These are phyloP conservation scores for Aphidius gifuensis DNA, from an alignment of 1,140 invertebrate genomes.

Conservation along the genomic window DNA sequence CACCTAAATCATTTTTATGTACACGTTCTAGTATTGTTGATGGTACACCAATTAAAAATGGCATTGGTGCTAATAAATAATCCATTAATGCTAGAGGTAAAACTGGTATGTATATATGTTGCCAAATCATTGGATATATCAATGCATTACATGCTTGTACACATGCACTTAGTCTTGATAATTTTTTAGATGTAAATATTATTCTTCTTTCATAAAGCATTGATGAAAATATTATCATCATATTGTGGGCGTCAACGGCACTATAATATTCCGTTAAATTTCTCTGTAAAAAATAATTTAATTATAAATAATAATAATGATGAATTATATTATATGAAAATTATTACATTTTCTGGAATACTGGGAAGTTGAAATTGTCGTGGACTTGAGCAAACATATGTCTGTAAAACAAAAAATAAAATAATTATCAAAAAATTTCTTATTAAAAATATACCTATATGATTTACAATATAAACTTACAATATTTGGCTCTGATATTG, in stretches of 20 bases:
- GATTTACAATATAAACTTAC: constrained; percentile 27
- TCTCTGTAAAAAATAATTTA: constrained; percentile 62
- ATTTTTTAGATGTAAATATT: constrained; percentile 81
- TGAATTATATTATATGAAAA: constrained; percentile 4
- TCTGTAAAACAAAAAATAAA: constrained; percentile 56
- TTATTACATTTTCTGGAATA: constrained; percentile 92
- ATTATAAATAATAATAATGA: constrained; percentile 22
- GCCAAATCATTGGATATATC: constrained; percentile 97
- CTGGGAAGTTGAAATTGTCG: constrained; percentile 79
- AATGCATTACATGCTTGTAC: constrained; percentile 91
- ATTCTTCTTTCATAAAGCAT: constrained; percentile 91
- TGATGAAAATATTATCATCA: constrained; percentile 92
- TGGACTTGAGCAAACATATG: constrained; percentile 74
- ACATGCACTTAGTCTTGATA: constrained; percentile 85
- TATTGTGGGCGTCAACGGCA: constrained; percentile 85
- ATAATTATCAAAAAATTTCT: constrained; percentile 4
- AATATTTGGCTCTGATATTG: constrained; percentile 46
- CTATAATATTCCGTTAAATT: constrained; percentile 96
- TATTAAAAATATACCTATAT: constrained; percentile 6
- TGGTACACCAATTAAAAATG: constrained; percentile 91
- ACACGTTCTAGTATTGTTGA: constrained; percentile 74
- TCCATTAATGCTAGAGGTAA: constrained; percentile 83
- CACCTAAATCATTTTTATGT: constrained; percentile 75
- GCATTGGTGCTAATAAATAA: constrained; percentile 91
- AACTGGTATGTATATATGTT: constrained; percentile 95